Percentiles rank a stretch among this genome's conserved stretches.
These are phyloP conservation scores for Leptodactylus fallax DNA, from an alignment of 2,797 vertebrate genomes.

Conservation along the genomic window DNA sequence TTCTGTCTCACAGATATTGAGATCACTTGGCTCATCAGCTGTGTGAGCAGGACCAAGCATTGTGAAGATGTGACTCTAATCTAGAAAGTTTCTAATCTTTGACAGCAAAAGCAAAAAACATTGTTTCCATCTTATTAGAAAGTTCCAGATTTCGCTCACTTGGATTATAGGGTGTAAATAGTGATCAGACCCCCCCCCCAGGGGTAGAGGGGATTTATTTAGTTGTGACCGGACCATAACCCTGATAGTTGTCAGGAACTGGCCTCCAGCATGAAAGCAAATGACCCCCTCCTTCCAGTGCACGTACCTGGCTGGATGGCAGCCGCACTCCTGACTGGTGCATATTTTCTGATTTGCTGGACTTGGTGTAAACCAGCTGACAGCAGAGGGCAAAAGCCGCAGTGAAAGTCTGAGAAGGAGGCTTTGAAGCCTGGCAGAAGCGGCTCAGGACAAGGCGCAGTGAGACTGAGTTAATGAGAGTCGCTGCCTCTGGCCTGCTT, in stretches of 20 bases:
- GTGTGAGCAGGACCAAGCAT: too few relatives aligned
- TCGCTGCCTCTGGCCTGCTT: slow-evolving; percentile 24
- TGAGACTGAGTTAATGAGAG: slow-evolving; percentile 5
- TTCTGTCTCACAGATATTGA: too few relatives aligned
- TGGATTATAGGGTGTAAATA: background rate
- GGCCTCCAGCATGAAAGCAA: background rate
- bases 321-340: background rate
- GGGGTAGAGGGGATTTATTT: background rate
- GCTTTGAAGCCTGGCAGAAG: slow-evolving; percentile 22
- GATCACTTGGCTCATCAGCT: too few relatives aligned
- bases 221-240: background rate
- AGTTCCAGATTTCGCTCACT: too few relatives aligned
- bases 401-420: background rate
- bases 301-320: background rate
- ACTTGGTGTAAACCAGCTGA: slow-evolving; percentile 17
- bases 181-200: background rate
- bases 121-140: too few relatives aligned
- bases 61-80: too few relatives aligned
- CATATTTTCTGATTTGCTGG: background rate
- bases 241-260: background rate
- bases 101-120: too few relatives aligned
- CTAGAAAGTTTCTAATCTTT: background rate
- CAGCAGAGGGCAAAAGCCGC: slow-evolving; percentile 16
- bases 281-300: background rate
- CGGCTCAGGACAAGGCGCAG: background rate